Base-by-base conservation (phyloP, 2,888 invertebrate species). In the Drosophila melanosoma region DNA sequence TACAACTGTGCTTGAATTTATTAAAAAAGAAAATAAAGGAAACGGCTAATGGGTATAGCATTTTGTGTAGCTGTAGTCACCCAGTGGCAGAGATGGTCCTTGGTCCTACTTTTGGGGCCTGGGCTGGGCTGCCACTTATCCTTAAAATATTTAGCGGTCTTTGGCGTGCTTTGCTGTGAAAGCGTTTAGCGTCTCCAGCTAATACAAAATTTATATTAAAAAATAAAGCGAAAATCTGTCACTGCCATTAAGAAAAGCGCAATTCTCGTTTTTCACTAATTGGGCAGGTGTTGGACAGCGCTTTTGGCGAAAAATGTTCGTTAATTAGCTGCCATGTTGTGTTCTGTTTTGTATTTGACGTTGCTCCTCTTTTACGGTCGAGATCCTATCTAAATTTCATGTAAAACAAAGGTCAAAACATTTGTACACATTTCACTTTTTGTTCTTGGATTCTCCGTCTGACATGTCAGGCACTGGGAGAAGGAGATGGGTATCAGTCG, bases 291-390 rank as follows among this genome's bases (percentile, higher is more conserved):
- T 65, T 70, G 69, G 62, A 29, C 36, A 56, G 23, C 53, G 72
- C 69, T 32, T 54, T 26, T 56, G 51, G 63, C 33, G 52, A 51
- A 64, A 73, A 69, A 77, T 78, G 69, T 86, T 81, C 67, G 83
- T 86, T 88, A 88, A 84, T 84, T 84, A 84, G 88, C 88, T 84
- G 88, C 72, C 83, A 88, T 88, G 84, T 83, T 72, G 86, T 86
- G 78, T 86, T 78, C 59, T 69, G 71, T 73, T 38, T 73, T 58
- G 33, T 51, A 15, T 54, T 59, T 54, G 64, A 48, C 48, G 45
- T 20, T 40, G 35, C 15, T 58, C 40, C 40, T n/a, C 58, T 49
- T 56, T 26, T 58, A 45, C 45, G 76, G 42, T 61, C 45, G 67
- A 75, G 89, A 88, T 87, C 65, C 74, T 84, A 86, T 86, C 85